Percentiles rank a stretch among this genome's conserved stretches.
Evolutionary conservation across 1,140 invertebrate species (phyloP).

Genomic region (Maniola jurtina): DNA sequence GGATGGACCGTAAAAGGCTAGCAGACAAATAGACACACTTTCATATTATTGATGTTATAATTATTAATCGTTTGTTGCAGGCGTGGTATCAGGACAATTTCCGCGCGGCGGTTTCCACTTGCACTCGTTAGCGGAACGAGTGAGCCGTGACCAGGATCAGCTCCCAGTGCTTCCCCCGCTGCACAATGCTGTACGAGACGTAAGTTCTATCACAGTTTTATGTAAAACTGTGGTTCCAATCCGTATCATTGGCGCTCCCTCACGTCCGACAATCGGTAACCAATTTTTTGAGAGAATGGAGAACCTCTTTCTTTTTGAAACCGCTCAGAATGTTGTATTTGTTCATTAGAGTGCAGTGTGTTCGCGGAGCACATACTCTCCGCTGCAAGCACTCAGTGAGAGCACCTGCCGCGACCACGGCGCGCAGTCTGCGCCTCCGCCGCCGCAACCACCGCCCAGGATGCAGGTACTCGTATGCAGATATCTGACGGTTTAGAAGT

Average conservation of each 20-base stretch:
- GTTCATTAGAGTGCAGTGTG: constrained; percentile 50
- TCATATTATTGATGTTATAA: too few relatives aligned
- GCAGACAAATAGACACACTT: too few relatives aligned
- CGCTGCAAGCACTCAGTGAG: constrained; percentile 68
- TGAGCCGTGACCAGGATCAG: constrained; percentile 56
- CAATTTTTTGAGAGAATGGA: too few relatives aligned
- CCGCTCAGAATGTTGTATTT: not conserved
- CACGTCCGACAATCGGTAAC: too few relatives aligned
- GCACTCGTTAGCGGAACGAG: constrained; percentile 55
- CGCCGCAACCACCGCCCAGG: constrained; percentile 51
- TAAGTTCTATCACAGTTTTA: constrained; percentile 34
- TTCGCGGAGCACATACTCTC: constrained; percentile 62
- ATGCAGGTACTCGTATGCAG: constrained; percentile 42
- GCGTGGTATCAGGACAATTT: constrained; percentile 51
- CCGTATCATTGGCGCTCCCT: too few relatives aligned
- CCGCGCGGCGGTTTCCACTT: constrained; percentile 54
- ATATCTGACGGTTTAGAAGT: not conserved
- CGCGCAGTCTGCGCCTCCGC: constrained; percentile 49
- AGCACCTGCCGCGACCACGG: constrained; percentile 67
- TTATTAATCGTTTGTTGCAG: constrained; percentile 31
- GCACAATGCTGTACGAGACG: constrained; percentile 61
- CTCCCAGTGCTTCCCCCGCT: constrained; percentile 48
- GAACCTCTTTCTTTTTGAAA: not conserved
- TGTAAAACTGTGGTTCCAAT: too few relatives aligned
- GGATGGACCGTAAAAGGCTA: too few relatives aligned